Percentiles rank a stretch among this genome's conserved stretches.
phyloP scores from a whole-genome alignment of 2,113 vertebrate genomes.

The Rhabdomys dilectus region DNA sequence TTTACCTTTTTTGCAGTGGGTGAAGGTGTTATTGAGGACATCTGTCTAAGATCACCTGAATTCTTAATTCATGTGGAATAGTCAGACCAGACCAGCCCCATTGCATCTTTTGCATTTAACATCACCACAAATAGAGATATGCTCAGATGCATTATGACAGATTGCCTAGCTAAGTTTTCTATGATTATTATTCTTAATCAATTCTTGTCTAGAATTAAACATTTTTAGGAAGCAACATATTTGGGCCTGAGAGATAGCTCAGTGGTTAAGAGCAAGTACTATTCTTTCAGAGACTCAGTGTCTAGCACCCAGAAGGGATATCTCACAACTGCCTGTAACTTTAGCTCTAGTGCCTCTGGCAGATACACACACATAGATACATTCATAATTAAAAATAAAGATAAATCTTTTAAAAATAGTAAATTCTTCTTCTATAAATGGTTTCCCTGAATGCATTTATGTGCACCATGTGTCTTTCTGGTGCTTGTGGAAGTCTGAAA shows the following conservation, averaged over 20 bases:
- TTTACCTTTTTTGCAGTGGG: slow-evolving; percentile 45
- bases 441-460: neutral
- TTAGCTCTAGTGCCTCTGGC: neutral
- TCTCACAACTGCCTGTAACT: neutral
- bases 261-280: neutral
- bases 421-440: neutral
- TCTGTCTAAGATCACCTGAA: neutral
- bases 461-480: neutral
- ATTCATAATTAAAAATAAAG: neutral
- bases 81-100: neutral
- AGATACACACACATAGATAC: neutral
- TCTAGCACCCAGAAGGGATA: too few species aligned
- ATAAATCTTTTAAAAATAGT: slow-evolving; percentile 55
- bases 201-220: slow-evolving; percentile 48
- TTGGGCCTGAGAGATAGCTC: neutral
- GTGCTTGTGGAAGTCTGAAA: neutral
- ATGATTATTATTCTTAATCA: slow-evolving; percentile 40
- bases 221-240: neutral
- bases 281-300: neutral
- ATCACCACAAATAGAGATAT: neutral
- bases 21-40: slow-evolving; percentile 9
- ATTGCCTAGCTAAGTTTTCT: slow-evolving; percentile 28
- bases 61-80: neutral
- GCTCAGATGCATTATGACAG: neutral
- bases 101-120: neutral